Percentiles rank a stretch among this genome's conserved stretches.
Evolutionary conservation across 2,113 vertebrate genomes (phyloP).

Genomic region (Saimiri boliviensis): DNA sequence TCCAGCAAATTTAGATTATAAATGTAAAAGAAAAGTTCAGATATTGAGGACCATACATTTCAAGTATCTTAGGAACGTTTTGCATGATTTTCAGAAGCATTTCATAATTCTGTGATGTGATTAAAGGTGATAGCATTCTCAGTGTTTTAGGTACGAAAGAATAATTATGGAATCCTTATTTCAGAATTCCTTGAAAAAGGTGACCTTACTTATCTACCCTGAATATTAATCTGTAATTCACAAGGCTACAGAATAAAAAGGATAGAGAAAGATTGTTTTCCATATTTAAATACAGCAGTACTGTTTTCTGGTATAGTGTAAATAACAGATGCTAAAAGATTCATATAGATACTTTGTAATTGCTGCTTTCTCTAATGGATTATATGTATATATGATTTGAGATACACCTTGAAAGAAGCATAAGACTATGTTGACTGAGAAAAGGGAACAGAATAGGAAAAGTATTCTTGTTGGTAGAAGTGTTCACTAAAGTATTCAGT

Average conservation of each 20-base stretch:
- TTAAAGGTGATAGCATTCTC: slow-evolving; percentile 31
- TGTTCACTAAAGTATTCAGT: background rate
- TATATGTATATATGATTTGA: slow-evolving; percentile 22
- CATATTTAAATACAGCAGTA: slow-evolving; percentile 36
- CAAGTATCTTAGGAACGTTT: slow-evolving; percentile 30
- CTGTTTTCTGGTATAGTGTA: slow-evolving; percentile 8
- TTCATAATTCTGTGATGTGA: slow-evolving; percentile 29
- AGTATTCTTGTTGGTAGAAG: slow-evolving; percentile 29
- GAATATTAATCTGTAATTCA: slow-evolving; percentile 33
- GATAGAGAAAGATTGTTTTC: background rate
- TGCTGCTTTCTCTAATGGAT: background rate
- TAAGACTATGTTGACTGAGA: background rate
- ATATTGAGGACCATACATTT: background rate
- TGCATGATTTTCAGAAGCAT: slow-evolving; percentile 48
- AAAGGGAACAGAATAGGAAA: background rate
- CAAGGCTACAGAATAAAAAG: slow-evolving; percentile 31
- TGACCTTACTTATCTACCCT: background rate
- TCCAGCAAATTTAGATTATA: background rate
- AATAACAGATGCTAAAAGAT: slow-evolving; percentile 12
- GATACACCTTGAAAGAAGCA: background rate
- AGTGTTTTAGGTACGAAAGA: background rate
- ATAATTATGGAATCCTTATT: slow-evolving; percentile 35
- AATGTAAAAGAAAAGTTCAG: slow-evolving; percentile 1
- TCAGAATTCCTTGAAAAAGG: slow-evolving; percentile 36
- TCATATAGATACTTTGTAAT: slow-evolving; percentile 11